Conservation (phyloP, 1,140 invertebrate genomes). For the Pseudomyrmex pallidus region DNA sequence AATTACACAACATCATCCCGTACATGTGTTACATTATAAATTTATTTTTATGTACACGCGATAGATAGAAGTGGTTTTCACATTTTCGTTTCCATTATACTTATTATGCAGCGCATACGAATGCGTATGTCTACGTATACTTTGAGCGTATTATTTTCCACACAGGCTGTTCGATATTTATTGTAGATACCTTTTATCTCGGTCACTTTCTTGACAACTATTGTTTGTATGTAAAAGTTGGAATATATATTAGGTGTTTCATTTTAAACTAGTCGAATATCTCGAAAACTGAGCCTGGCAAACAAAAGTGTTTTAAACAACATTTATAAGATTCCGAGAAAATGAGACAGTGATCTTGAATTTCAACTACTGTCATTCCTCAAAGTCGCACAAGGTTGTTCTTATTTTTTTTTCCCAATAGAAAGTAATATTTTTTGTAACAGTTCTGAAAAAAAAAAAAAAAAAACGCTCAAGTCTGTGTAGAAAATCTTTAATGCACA, state of each 20-base stretch:
- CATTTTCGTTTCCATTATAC: conserved; percentile 19
- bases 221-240: background rate
- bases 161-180: conserved; percentile 54
- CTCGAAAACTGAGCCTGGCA: no score
- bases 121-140: conserved; percentile 72
- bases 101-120: conserved; percentile 21
- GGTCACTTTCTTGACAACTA: background rate
- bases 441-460: no score
- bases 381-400: no score
- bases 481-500: no score
- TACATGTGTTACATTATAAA: conserved; percentile 24
- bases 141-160: conserved; percentile 78
- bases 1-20: conserved; percentile 43
- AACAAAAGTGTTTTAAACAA: no score
- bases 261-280: no score
- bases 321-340: no score
- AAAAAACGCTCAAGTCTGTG: no score
- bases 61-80: background rate
- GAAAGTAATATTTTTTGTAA: no score
- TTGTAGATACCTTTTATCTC: conserved; percentile 38
- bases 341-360: no score
- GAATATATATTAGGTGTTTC: background rate
- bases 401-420: no score
- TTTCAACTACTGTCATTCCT: no score
- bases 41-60: conserved; percentile 31